Base-by-base conservation (phyloP, 2,113 vertebrate genomes). In the Thryonomys swinderianus region DNA sequence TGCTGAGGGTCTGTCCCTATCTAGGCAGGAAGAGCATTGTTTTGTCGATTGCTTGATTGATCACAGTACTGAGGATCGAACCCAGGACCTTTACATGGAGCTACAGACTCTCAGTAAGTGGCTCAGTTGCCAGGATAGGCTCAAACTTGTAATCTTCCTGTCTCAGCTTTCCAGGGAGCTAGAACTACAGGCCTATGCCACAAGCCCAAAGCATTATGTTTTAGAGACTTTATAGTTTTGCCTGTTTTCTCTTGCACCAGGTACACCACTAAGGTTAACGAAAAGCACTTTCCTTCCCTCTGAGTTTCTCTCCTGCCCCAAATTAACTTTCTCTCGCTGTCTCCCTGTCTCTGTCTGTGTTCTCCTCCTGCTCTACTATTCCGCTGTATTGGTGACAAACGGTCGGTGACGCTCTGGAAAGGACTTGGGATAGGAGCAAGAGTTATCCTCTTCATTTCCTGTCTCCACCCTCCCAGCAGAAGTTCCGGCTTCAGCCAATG, bases 1-100 rank as follows among this genome's bases (percentile, higher is more conserved):
- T 14, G 7, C 1, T 42, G 13, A 16, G 7, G 1, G 6, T 23
- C 42, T 9, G 2, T 32, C 17, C 61, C 11, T 32, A n/a, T 20
- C 10, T 0, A 53, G 27, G n/a, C 32, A n/a, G 80, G 51, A 8
- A 20, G 42, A 17, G 18, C 32, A 37, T 55, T 71, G 8, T 37
- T 67, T 55, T 30, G 7, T n/a, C 34, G 32, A 18, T 16, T n/a
- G n/a, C 66, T 34, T n/a, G 34, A n/a, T 6, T 61, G 59, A 61
- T 21, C 21, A 4, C 59, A 61, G 59, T 61, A 23, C 59, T 4
- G 20, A 21, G 59, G 20, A 61, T 25, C 7, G 59, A 61, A 61
- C 21, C 59, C 59, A 61, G 59, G 59, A 61, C 59, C 59, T 61
- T 61, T 25, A 61, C 59, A 61, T 21, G 23, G 59, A 61, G 59